Percentiles rank a stretch among this genome's conserved stretches.
phyloP scores from a whole-genome alignment of 2,113 vertebrate species.

The Elanoides forficatus region DNA sequence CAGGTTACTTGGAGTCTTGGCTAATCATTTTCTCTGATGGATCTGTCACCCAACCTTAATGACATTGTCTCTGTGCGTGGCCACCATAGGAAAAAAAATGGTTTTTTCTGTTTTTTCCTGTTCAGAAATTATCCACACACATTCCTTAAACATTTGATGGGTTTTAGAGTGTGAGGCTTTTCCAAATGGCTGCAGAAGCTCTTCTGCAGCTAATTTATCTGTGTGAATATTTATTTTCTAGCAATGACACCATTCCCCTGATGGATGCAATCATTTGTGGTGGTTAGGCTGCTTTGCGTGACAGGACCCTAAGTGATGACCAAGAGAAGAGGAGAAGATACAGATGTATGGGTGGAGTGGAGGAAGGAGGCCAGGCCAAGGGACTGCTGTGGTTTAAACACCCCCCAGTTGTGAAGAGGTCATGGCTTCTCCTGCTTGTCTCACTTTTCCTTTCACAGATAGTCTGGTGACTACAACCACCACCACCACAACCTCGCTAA shows the following conservation, averaged over 20 bases:
- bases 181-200: neutral
- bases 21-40: neutral
- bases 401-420: neutral
- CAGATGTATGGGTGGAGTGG: neutral
- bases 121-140: neutral
- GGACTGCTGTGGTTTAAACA: neutral
- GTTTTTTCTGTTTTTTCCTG: neutral
- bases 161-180: neutral
- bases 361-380: neutral
- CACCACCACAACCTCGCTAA: neutral
- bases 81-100: neutral
- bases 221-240: neutral
- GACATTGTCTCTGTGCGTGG: neutral
- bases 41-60: neutral
- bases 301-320: neutral
- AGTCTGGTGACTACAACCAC: neutral
- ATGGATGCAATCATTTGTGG: neutral
- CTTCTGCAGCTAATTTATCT: neutral
- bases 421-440: neutral
- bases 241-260: neutral
- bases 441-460: neutral
- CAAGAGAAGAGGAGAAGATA: neutral
- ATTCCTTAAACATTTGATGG: neutral
- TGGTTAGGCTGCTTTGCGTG: neutral
- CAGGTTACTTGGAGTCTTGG: neutral